These are phyloP conservation scores for Maniola jurtina DNA, from an alignment of 1,140 invertebrate species.

Conservation along the genomic window DNA sequence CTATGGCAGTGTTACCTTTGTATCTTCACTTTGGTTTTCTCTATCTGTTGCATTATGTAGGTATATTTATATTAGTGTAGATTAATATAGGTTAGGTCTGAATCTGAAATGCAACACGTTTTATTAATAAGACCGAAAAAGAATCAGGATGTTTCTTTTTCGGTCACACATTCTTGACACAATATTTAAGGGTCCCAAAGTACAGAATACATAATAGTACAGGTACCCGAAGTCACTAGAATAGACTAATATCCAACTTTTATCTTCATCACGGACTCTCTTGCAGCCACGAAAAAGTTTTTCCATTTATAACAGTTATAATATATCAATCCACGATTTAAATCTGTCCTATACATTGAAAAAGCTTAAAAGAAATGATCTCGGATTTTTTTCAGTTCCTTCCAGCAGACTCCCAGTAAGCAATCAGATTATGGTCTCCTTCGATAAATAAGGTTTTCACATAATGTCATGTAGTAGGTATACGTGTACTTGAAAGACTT, in stretches of 20 bases:
- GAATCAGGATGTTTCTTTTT: too few species aligned
- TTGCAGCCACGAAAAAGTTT: slow-evolving; percentile 19
- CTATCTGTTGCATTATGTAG: too few species aligned
- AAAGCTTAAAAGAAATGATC: slow-evolving; percentile 24
- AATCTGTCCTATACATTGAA: slow-evolving; percentile 24
- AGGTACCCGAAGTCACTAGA: background rate
- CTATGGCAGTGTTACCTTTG: background rate
- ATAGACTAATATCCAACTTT: slow-evolving; percentile 12
- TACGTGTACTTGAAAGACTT: too few species aligned
- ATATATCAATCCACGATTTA: slow-evolving; percentile 7
- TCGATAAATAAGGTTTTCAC: too few species aligned
- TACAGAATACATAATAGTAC: background rate
- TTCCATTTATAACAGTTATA: slow-evolving; percentile 25
- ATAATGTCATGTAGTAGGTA: too few species aligned
- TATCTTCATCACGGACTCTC: slow-evolving; percentile 13
- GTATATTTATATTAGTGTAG: too few species aligned
- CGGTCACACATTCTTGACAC: too few species aligned
- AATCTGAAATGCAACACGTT: too few species aligned
- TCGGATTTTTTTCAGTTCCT: slow-evolving; percentile 21
- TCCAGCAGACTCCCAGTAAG: slow-evolving; percentile 16
- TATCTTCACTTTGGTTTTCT: background rate
- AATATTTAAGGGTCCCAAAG: too few species aligned
- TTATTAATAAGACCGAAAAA: too few species aligned
- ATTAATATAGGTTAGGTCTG: too few species aligned
- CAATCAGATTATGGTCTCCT: slow-evolving; percentile 18